These are phyloP conservation scores for Ophonus ardosiacus DNA, from an alignment of 2,888 invertebrate genomes.

Conservation along the genomic window DNA sequence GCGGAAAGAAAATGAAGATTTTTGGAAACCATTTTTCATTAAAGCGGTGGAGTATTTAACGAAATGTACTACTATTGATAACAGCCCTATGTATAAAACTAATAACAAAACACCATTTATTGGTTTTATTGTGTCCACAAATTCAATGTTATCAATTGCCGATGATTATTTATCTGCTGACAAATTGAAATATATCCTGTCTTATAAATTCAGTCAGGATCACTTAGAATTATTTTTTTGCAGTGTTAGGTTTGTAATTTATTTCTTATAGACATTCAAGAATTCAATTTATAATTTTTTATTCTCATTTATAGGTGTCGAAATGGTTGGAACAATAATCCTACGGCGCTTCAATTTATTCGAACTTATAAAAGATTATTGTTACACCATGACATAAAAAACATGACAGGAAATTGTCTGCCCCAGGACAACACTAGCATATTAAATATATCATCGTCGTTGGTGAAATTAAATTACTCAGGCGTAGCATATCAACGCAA, in stretches of 20 bases:
- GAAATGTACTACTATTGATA: background rate
- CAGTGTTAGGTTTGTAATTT: background rate
- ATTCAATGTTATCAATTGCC: background rate
- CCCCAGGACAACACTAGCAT: background rate
- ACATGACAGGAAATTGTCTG: background rate
- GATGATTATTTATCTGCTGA: background rate
- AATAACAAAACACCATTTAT: background rate
- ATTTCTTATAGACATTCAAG: background rate
- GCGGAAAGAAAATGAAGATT: background rate
- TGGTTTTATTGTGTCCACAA: background rate
- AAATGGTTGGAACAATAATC: conserved; percentile 1
- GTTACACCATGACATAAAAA: background rate
- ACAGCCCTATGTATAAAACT: background rate
- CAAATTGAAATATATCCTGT: background rate
- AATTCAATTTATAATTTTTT: background rate
- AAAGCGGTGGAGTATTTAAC: background rate
- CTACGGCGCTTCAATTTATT: background rate
- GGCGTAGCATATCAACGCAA: too few species aligned
- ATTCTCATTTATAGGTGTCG: background rate
- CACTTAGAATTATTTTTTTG: background rate
- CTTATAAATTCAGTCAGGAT: background rate
- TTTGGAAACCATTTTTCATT: background rate
- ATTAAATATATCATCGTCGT: background rate
- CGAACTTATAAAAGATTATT: background rate
- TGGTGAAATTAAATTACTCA: too few species aligned